Conservation (phyloP, 2,797 vertebrate genomes). For the Enteromius thamalakanensis region DNA sequence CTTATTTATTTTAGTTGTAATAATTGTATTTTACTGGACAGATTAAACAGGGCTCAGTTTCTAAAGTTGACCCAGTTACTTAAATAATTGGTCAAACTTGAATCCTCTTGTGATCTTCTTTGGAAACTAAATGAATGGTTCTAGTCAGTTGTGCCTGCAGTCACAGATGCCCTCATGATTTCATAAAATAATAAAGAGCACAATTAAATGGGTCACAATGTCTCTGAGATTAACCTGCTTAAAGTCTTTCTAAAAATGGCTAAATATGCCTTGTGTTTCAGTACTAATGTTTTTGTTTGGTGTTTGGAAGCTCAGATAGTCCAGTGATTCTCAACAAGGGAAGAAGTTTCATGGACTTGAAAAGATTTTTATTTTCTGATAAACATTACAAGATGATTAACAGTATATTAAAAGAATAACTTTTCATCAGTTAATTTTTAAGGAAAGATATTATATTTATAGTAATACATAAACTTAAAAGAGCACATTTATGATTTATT, state of each 20-base stretch:
- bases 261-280: background rate
- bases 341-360: background rate
- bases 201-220: constrained; percentile 3
- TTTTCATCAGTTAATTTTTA: background rate
- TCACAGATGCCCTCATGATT: background rate
- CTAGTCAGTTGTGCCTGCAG: background rate
- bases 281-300: background rate
- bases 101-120: background rate
- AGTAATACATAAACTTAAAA: background rate
- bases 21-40: no score
- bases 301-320: background rate
- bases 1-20: no score
- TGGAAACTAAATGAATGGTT: background rate
- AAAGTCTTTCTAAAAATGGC: background rate
- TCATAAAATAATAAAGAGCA: background rate
- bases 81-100: background rate
- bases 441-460: background rate
- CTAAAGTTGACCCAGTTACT: background rate
- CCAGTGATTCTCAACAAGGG: background rate
- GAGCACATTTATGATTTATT: background rate
- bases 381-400: background rate
- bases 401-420: no score
- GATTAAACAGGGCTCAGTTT: background rate
- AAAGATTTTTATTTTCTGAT: background rate
- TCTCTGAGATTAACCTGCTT: constrained; percentile 3